Evolutionary conservation across 2,888 invertebrate genomes (phyloP).

Genomic region (Tortricodes alternella): DNA sequence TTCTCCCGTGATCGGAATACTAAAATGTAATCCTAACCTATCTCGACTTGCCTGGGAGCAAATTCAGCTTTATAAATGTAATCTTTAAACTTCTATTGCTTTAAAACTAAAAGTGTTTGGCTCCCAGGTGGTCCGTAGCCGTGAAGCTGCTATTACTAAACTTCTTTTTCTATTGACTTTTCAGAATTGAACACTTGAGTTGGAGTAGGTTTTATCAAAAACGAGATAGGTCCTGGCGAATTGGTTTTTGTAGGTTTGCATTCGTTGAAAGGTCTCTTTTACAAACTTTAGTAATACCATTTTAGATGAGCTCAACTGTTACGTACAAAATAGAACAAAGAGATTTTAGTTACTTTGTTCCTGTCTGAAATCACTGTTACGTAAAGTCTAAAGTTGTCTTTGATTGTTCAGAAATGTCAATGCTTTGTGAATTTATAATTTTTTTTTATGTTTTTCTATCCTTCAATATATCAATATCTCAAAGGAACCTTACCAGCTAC

Average conservation of each 20-base stretch:
- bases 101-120: constrained; percentile 43
- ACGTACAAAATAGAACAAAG: background rate
- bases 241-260: background rate
- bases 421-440: too few species aligned
- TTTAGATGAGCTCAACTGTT: constrained; percentile 11
- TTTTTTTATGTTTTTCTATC: too few species aligned
- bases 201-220: constrained; percentile 1
- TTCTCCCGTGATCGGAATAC: constrained; percentile 56
- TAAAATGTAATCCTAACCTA: constrained; percentile 54
- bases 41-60: constrained; percentile 48
- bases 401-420: too few species aligned
- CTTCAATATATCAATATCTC: too few species aligned
- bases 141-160: constrained; percentile 51
- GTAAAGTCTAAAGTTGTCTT: too few species aligned
- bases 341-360: background rate
- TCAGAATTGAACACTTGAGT: background rate
- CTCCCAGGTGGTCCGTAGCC: constrained; percentile 55
- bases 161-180: constrained; percentile 46
- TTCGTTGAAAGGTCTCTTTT: constrained; percentile 5
- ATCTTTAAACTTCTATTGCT: constrained; percentile 58
- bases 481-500: too few species aligned
- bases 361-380: too few species aligned
- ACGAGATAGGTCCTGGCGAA: background rate
- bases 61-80: constrained; percentile 58
- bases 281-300: constrained; percentile 6